Percentiles rank a stretch among this genome's conserved stretches.
Evolutionary conservation across 64 coral and sea anemone species (phyloP).

Genomic region (Montipora capricornis): DNA sequence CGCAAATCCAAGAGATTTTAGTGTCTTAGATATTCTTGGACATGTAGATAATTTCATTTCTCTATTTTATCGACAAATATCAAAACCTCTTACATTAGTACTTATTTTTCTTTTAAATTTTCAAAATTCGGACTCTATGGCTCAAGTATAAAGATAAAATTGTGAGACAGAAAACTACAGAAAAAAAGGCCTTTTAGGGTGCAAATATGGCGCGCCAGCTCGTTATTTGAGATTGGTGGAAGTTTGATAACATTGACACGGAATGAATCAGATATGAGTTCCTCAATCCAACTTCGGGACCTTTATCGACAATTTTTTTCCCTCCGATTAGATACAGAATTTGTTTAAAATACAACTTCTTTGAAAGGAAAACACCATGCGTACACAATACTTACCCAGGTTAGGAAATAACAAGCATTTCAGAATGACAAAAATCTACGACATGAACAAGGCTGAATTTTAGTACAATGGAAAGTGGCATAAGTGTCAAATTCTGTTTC

Average conservation of each 20-base stretch:
- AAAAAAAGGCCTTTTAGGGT: too few relatives aligned
- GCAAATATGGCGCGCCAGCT: too few relatives aligned
- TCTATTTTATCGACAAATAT: neutral
- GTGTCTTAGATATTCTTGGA: neutral
- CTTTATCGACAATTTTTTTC: too few relatives aligned
- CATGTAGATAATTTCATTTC: neutral
- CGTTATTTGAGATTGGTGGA: neutral
- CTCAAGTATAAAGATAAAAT: too few relatives aligned
- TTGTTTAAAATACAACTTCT: neutral
- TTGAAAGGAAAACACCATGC: neutral
- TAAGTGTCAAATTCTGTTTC: too few relatives aligned
- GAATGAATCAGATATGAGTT: too few relatives aligned
- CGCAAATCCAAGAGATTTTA: constrained; percentile 8
- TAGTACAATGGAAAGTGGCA: too few relatives aligned
- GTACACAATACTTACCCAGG: neutral
- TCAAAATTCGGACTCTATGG: neutral
- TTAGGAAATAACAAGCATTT: neutral
- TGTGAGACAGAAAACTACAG: too few relatives aligned
- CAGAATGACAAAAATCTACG: too few relatives aligned
- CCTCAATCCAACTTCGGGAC: too few relatives aligned
- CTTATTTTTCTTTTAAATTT: neutral
- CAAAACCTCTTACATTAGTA: neutral
- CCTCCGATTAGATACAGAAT: neutral
- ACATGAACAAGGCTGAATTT: too few relatives aligned
- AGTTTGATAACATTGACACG: neutral